Conservation (phyloP, 2,113 vertebrate genomes). For the Hipposideros armiger region DNA sequence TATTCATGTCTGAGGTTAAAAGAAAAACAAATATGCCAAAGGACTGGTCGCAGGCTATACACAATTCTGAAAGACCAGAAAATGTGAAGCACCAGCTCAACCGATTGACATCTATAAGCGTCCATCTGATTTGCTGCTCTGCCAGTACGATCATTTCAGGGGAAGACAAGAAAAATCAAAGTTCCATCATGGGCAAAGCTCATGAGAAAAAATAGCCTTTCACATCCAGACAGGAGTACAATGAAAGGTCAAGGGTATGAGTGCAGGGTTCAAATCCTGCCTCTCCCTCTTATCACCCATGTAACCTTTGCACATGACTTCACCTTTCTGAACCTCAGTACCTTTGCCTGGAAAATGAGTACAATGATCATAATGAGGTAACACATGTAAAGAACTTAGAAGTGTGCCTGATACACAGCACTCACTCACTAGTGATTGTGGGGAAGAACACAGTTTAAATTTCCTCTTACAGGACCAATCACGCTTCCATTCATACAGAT, state of each 20-base stretch:
- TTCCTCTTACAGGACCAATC: not conserved
- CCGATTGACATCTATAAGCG: not conserved
- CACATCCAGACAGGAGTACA: not conserved
- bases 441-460: not conserved
- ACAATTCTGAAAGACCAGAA: slow-evolving; percentile 18
- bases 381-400: not conserved
- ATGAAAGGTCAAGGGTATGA: not conserved
- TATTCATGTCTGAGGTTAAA: slow-evolving; percentile 35
- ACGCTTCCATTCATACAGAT: not conserved
- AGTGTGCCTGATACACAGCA: not conserved
- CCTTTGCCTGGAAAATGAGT: not conserved
- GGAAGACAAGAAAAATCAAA: not conserved
- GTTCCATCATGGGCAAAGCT: not conserved
- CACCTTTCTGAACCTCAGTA: not conserved
- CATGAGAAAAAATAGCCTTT: not conserved
- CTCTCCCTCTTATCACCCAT: not conserved
- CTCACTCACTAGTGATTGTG: not conserved
- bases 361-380: not conserved
- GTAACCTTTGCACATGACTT: not conserved
- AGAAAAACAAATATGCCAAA: not conserved
- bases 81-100: slow-evolving; percentile 2
- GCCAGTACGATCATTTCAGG: not conserved
- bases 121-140: not conserved
- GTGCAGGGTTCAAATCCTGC: not conserved
- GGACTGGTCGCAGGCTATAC: not conserved